phyloP scores from a whole-genome alignment of 2,797 vertebrate genomes.

The Parambassis ranga region DNA sequence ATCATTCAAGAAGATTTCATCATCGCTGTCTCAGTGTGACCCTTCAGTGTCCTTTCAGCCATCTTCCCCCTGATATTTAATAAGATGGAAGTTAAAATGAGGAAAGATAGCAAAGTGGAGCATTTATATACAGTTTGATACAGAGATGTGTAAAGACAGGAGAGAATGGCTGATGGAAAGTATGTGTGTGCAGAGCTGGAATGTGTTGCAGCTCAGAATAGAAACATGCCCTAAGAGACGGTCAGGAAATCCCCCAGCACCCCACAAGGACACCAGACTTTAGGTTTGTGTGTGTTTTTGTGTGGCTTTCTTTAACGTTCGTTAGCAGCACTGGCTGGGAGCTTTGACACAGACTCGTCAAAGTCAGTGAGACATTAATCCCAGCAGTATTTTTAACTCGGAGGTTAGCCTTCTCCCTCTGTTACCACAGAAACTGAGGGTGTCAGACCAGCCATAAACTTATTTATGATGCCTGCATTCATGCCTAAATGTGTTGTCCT shows the following conservation, averaged over 20 bases:
- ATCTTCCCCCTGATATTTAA: background rate
- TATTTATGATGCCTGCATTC: background rate
- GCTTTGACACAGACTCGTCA: background rate
- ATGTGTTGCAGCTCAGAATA: conserved; percentile 73
- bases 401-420: background rate
- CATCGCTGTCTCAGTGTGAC: conserved; percentile 7
- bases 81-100: background rate
- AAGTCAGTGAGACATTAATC: conserved; percentile 7
- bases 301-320: background rate
- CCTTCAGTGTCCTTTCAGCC: background rate
- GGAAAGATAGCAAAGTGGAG: background rate
- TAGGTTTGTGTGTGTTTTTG: conserved; percentile 17
- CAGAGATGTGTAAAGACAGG: background rate
- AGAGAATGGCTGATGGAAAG: conserved; percentile 73
- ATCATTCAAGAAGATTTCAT: conserved; percentile 43
- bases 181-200: conserved; percentile 67
- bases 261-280: conserved; percentile 62
- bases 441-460: background rate
- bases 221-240: conserved; percentile 67
- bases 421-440: background rate
- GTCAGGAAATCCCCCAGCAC: conserved; percentile 70
- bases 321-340: background rate
- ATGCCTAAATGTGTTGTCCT: background rate
- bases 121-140: background rate
- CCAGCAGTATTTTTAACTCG: background rate